Evolutionary conservation across 2,888 invertebrate genomes (phyloP), one percentile per base, ranked within the genome.

Genomic region (Griposia aprilina): DNA sequence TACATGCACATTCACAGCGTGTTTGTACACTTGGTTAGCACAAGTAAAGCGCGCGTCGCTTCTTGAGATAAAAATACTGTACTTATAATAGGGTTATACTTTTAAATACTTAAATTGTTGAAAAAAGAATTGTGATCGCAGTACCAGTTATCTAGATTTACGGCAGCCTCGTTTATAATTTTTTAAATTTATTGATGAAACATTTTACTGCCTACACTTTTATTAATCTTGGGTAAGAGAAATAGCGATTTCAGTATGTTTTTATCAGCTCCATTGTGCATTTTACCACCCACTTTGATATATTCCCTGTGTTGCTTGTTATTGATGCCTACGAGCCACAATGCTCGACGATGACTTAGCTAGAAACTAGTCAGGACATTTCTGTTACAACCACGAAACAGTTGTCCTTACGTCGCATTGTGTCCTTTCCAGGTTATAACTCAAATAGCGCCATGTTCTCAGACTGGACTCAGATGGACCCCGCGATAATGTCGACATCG

Each of bases 391-490:
- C 62, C 55, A 59, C 63, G 1, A 59, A 85, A 81, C 73, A 74
- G 78, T 78, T 82, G 80, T 76, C 72, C 78, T 89, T 73, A 74
- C 78, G 81, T 80, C 74, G 82, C 74, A 63, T 82, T 85, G 76
- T 74, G 76, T 86, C 86, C 80, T 60, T 90, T 90, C 10, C 93
- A 96, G 95, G 94, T 83, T 95, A 89, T 91, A 94, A 91, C 90
- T 88, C 93, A 79, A 93, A 90, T 91, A 93, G 87, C 90, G 90
- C 93, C 63, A 97, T 97, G 91, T 98, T 97, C 95, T 97, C 98
- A 89, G 99, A 99, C 96, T 99, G 99, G 99, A 98, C 99, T 90
- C 98, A 98, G 88, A 97, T 99, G 97, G 99, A 99, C 97, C 99
- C 99, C 80, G 99, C 99, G 88, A 99, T 99, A 90, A 97, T 99